Conservation (phyloP, 2,797 vertebrate genomes). For the Esox masquinongy region DNA sequence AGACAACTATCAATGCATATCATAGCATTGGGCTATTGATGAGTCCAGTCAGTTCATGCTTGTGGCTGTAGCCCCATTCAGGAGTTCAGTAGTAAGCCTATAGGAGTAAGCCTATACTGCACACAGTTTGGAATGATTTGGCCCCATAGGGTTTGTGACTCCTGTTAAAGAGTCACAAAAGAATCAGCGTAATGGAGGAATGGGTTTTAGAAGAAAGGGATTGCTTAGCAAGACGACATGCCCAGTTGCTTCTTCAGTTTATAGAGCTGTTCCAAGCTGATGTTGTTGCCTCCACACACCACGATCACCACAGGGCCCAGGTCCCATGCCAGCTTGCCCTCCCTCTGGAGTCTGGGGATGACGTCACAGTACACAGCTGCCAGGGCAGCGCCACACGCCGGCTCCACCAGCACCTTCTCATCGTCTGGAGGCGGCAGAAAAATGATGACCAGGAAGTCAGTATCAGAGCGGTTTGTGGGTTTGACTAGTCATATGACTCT, state of each 20-base stretch:
- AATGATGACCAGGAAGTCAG: constrained; percentile 13
- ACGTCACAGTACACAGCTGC: constrained; percentile 81
- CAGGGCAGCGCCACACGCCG: constrained; percentile 85
- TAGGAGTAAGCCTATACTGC: constrained; percentile 8
- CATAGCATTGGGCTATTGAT: neutral
- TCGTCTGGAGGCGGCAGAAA: constrained; percentile 75
- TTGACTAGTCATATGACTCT: neutral
- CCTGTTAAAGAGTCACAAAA: neutral
- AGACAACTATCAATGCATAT: constrained; percentile 1
- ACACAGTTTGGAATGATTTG: constrained; percentile 59
- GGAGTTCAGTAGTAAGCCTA: constrained; percentile 30
- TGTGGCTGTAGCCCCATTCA: neutral
- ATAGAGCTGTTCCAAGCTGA: constrained; percentile 72
- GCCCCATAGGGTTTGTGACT: constrained; percentile 19
- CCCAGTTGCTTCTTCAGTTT: constrained; percentile 79
- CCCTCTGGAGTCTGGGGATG: constrained; percentile 76
- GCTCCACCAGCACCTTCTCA: constrained; percentile 87
- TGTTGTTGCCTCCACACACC: constrained; percentile 87
- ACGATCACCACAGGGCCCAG: constrained; percentile 80
- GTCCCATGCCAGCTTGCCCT: constrained; percentile 69
- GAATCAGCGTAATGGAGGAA: constrained; percentile 20
- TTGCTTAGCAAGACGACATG: constrained; percentile 43
- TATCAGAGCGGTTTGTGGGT: neutral
- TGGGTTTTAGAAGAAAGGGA: constrained; percentile 18
- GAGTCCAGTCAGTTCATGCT: neutral